A percentile compares a stretch with the other conserved stretches of the same genome.
phyloP scores from a whole-genome alignment of 2,113 vertebrate species.

The Corythornis cristatus region DNA sequence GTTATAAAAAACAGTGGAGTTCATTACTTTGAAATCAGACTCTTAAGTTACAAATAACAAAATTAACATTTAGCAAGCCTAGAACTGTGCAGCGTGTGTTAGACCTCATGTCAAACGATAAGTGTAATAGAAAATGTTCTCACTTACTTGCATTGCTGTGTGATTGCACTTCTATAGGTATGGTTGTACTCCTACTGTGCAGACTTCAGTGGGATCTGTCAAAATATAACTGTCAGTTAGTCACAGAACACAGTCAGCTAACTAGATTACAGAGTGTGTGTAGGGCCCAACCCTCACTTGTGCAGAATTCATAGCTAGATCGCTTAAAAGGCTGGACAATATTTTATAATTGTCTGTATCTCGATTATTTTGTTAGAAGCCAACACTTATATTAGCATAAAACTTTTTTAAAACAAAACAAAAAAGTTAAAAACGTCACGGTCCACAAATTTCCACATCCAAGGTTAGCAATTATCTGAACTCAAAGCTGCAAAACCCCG shows the following conservation, averaged over 20 bases:
- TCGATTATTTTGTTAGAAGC: background rate
- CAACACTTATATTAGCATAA: background rate
- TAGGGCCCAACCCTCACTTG: constrained; percentile 8
- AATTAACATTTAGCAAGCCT: constrained; percentile 37
- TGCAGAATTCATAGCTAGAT: background rate
- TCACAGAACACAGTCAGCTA: constrained; percentile 81
- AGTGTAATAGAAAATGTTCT: constrained; percentile 58
- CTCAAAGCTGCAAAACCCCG: background rate
- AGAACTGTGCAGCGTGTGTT: background rate
- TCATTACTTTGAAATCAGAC: background rate
- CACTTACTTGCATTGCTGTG: constrained; percentile 81
- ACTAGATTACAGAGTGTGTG: constrained; percentile 65
- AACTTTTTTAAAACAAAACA: background rate
- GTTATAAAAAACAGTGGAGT: background rate
- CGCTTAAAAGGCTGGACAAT: background rate
- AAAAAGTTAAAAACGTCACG: background rate
- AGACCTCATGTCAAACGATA: constrained; percentile 32
- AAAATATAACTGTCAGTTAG: constrained; percentile 83
- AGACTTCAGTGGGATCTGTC: constrained; percentile 86
- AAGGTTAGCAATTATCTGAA: constrained; percentile 24
- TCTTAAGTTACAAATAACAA: constrained; percentile 49
- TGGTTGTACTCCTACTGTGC: constrained; percentile 85
- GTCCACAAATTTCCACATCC: background rate
- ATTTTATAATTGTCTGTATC: background rate
- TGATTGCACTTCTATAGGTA: constrained; percentile 86